These are phyloP conservation scores for Mantis religiosa DNA, from an alignment of 2,888 invertebrate species.

Conservation along the genomic window DNA sequence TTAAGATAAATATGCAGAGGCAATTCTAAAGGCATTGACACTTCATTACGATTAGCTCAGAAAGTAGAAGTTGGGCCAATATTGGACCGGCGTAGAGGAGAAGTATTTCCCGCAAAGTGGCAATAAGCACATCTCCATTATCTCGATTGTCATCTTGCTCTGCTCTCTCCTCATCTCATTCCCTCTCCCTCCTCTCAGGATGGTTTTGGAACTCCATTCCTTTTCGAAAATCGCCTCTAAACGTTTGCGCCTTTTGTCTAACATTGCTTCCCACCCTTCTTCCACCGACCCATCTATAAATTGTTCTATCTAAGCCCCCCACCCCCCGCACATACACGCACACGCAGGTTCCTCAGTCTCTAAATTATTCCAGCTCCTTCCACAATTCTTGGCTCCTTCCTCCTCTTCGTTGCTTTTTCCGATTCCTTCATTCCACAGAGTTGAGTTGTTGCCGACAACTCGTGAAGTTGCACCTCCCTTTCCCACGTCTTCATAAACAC, in stretches of 20 bases:
- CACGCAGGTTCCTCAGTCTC: neutral
- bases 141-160: neutral
- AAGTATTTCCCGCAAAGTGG: neutral
- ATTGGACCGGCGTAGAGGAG: neutral
- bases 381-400: neutral
- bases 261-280: neutral
- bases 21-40: neutral
- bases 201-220: neutral
- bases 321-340: neutral
- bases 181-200: neutral
- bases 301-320: neutral
- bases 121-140: neutral
- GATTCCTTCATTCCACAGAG: neutral
- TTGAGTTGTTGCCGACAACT: neutral
- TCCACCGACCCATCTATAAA: neutral
- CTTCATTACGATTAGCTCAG: neutral
- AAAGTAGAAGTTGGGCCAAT: neutral
- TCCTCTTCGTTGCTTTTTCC: neutral
- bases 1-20: neutral
- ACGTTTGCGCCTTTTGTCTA: neutral
- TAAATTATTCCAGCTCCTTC: neutral
- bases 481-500: neutral
- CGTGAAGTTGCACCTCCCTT: neutral
- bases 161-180: neutral
- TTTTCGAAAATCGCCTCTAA: neutral